A percentile compares a stretch with the other conserved stretches of the same genome.
Conservation (phyloP, 2,113 vertebrate species). For the Hydropotes inermis region DNA sequence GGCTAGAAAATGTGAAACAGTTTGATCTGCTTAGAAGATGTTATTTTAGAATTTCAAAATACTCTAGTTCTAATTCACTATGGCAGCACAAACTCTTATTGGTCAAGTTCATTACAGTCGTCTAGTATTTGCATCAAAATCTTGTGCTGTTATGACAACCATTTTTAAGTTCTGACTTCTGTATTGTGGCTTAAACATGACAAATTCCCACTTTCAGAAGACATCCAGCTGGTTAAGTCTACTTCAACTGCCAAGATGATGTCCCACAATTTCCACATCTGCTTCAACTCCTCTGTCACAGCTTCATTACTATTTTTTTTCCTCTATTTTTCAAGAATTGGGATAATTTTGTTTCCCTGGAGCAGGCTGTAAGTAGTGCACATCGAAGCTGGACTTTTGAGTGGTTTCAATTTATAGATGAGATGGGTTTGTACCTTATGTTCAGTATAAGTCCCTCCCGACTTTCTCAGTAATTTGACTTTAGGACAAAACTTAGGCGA, state of each 20-base stretch:
- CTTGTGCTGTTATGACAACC: slow-evolving; percentile 61
- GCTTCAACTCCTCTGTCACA: slow-evolving; percentile 18
- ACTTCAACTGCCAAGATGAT: slow-evolving; percentile 32
- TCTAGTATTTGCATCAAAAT: slow-evolving; percentile 55
- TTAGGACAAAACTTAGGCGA: slow-evolving; percentile 40
- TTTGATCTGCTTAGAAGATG: background rate
- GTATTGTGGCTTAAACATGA: slow-evolving; percentile 30
- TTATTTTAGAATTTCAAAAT: slow-evolving; percentile 34
- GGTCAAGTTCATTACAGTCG: slow-evolving; percentile 31
- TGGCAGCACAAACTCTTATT: background rate
- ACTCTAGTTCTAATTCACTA: slow-evolving; percentile 30
- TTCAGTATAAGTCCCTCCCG: background rate
- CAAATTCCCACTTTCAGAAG: slow-evolving; percentile 53
- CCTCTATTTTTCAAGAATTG: slow-evolving; percentile 20
- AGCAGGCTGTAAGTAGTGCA: background rate
- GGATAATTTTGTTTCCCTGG: slow-evolving; percentile 1
- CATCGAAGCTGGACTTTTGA: background rate
- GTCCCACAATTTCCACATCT: slow-evolving; percentile 59
- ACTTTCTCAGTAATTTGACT: slow-evolving; percentile 30
- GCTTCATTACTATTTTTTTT: background rate
- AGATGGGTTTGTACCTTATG: background rate
- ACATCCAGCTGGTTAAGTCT: slow-evolving; percentile 45
- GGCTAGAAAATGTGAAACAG: background rate
- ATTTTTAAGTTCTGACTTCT: slow-evolving; percentile 53
- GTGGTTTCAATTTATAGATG: background rate